Conservation (phyloP, 2,888 invertebrate species). For the Prenolepis imparis region DNA sequence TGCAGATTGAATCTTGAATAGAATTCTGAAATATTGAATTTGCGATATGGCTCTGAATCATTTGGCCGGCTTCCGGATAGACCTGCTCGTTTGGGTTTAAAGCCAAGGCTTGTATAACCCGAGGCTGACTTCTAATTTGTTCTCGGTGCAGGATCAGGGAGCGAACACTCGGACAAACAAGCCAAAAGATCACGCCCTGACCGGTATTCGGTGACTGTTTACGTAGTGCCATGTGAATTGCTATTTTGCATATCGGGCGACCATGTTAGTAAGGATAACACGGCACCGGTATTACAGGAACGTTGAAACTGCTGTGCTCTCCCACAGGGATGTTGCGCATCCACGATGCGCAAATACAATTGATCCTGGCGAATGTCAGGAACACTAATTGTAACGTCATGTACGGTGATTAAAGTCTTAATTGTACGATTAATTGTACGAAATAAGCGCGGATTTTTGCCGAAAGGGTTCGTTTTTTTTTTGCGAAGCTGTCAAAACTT, state of each 20-base stretch:
- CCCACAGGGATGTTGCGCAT: constrained; percentile 7
- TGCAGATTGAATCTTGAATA: background rate
- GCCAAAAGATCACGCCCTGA: constrained; percentile 49
- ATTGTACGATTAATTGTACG: too few relatives aligned
- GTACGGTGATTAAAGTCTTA: background rate
- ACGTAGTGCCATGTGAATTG: constrained; percentile 35
- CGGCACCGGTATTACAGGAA: constrained; percentile 9
- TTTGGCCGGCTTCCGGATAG: background rate
- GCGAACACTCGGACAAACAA: constrained; percentile 53
- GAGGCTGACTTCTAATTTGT: constrained; percentile 46
- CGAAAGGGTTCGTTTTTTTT: background rate
- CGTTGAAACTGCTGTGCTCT: constrained; percentile 12
- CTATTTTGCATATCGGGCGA: constrained; percentile 59
- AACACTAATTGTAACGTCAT: constrained; percentile 12
- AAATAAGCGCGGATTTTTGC: background rate
- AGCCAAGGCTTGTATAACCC: constrained; percentile 32
- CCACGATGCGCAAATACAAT: constrained; percentile 35
- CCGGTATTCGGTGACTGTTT: constrained; percentile 52
- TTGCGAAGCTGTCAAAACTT: background rate
- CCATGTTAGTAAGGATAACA: constrained; percentile 49
- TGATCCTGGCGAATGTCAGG: constrained; percentile 36
- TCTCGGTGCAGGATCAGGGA: background rate
- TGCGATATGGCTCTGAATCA: constrained; percentile 10
- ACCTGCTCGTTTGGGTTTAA: constrained; percentile 20
- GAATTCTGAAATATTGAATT: background rate